Percentiles rank a stretch among this genome's conserved stretches.
Conservation (phyloP, 2,888 invertebrate genomes). For the Drosophila rubida region DNA sequence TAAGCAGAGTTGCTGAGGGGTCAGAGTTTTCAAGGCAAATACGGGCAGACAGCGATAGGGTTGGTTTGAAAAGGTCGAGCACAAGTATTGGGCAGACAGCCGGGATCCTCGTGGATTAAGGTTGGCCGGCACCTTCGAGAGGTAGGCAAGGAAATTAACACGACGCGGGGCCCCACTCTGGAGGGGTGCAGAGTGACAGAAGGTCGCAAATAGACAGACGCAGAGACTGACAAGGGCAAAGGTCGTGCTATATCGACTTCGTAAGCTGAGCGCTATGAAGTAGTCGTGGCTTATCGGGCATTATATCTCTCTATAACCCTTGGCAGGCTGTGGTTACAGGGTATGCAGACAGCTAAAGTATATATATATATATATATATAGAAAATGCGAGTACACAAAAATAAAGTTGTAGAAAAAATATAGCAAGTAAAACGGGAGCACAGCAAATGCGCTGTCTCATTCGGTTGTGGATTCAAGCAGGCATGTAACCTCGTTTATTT, state of each 20-base stretch:
- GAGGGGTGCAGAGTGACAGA: not conserved
- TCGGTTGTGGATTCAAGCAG: conserved; percentile 78
- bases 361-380: conserved; percentile 20
- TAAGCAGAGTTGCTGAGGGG: not conserved
- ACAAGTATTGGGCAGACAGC: not conserved
- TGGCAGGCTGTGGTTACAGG: not conserved
- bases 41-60: not conserved
- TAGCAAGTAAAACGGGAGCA: conserved; percentile 61
- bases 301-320: not conserved
- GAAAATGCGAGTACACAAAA: conserved; percentile 22
- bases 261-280: not conserved
- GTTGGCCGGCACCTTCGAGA: not conserved
- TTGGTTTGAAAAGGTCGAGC: not conserved
- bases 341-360: conserved; percentile 12
- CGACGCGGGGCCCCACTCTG: not conserved
- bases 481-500: conserved; percentile 79
- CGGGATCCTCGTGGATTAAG: not conserved
- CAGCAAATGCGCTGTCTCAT: conserved; percentile 72
- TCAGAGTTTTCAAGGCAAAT: not conserved
- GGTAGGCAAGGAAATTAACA: not conserved
- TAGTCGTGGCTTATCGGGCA: not conserved
- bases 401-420: conserved; percentile 33
- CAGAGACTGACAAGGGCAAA: not conserved
- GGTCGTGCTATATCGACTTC: not conserved
- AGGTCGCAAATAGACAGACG: conserved; percentile 1